phyloP scores from a whole-genome alignment of 2,797 vertebrate genomes.

The Semotilus atromaculatus region DNA sequence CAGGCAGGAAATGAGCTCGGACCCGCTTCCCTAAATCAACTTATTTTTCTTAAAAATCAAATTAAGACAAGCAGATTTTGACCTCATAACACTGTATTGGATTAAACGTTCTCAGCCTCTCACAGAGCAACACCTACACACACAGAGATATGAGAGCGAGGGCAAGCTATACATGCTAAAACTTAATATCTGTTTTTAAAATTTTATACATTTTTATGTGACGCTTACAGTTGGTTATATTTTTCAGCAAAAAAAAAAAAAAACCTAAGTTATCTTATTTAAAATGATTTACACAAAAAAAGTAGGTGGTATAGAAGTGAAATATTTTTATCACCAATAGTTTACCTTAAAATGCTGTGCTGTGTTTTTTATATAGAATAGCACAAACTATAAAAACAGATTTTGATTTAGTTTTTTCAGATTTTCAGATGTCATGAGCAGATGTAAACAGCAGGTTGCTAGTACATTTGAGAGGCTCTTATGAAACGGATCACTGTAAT shows the following conservation, averaged over 20 bases:
- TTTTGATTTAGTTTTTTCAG: constrained; percentile 71
- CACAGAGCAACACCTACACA: constrained; percentile 59
- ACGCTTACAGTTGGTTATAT: constrained; percentile 91
- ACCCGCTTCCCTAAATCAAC: constrained; percentile 8
- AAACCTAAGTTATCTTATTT: constrained; percentile 42
- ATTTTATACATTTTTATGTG: constrained; percentile 95
- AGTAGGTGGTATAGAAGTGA: constrained; percentile 74
- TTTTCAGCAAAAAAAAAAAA: constrained; percentile 88
- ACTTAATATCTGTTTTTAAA: constrained; percentile 87
- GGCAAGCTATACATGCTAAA: constrained; percentile 76
- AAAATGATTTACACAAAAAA: constrained; percentile 48
- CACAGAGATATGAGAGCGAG: constrained; percentile 69
- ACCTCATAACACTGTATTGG: constrained; percentile 67
- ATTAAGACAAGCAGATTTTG: constrained; percentile 9
- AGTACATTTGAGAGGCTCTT: constrained; percentile 24
- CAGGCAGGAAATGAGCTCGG: constrained; percentile 16
- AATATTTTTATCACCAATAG: constrained; percentile 78
- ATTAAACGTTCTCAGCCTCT: constrained; percentile 74
- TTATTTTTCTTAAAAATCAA: constrained; percentile 18
- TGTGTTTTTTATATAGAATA: constrained; percentile 75
- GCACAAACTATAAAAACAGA: constrained; percentile 78
- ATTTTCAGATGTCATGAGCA: constrained; percentile 78
- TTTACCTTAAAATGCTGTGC: constrained; percentile 69
- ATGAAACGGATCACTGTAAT: constrained; percentile 24
- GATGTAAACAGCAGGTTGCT: constrained; percentile 52